These are phyloP conservation scores for Lepidocyrtoides sp. DNA, from an alignment of 2,888 invertebrate species.

Conservation along the genomic window DNA sequence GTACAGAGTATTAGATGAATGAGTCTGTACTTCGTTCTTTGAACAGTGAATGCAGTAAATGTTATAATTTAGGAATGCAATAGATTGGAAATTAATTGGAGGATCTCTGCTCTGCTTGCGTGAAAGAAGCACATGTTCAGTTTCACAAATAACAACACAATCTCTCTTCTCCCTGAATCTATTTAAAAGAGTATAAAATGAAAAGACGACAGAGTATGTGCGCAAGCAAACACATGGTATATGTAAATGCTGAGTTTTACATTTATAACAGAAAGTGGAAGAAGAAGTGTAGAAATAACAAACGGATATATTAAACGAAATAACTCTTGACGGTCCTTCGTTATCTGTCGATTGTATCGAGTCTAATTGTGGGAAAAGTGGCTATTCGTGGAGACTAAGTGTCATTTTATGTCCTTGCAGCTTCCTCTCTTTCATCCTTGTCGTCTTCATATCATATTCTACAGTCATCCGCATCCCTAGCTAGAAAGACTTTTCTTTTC, in stretches of 20 bases:
- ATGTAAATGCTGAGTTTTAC: not conserved
- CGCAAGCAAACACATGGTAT: not conserved
- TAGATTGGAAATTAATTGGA: slow-evolving; percentile 79
- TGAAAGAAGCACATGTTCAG: slow-evolving; percentile 74
- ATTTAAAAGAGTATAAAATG: not conserved
- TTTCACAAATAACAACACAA: slow-evolving; percentile 25
- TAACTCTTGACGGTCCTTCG: slow-evolving; percentile 73
- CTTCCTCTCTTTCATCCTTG: slow-evolving; percentile 46
- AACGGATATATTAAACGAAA: slow-evolving; percentile 70
- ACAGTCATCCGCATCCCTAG: not conserved
- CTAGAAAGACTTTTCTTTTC: slow-evolving; percentile 20
- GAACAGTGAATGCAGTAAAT: slow-evolving; percentile 54
- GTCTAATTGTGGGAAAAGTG: slow-evolving; percentile 75
- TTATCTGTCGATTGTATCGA: slow-evolving; percentile 75
- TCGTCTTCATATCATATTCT: slow-evolving; percentile 4
- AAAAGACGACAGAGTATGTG: slow-evolving; percentile 6
- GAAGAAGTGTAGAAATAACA: slow-evolving; percentile 22
- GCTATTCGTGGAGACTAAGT: slow-evolving; percentile 70
- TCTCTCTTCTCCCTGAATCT: not conserved
- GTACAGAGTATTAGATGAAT: slow-evolving; percentile 47
- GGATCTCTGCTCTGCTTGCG: slow-evolving; percentile 76
- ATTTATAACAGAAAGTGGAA: not conserved
- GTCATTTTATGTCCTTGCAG: slow-evolving; percentile 68
- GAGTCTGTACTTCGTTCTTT: slow-evolving; percentile 44
- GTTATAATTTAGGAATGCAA: slow-evolving; percentile 76